phyloP scores from a whole-genome alignment of 1,140 invertebrate genomes.

The Rhopalosiphum maidis region DNA sequence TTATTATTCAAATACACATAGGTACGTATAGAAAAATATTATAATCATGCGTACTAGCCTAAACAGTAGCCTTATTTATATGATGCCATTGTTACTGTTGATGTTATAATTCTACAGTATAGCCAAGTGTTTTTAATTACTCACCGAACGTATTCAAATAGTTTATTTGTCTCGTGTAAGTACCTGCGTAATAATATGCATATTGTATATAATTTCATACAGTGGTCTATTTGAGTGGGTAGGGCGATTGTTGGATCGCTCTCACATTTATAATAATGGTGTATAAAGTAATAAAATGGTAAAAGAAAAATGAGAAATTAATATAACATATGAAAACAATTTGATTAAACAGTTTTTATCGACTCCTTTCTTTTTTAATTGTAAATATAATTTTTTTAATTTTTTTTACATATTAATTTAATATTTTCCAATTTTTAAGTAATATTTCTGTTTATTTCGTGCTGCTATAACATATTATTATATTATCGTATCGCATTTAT shows the following conservation, averaged over 20 bases:
- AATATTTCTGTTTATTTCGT: background rate
- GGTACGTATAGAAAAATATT: background rate
- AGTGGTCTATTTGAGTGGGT: background rate
- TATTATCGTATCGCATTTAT: background rate
- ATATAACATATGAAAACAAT: background rate
- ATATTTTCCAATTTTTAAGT: background rate
- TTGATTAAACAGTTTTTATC: background rate
- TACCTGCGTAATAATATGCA: background rate
- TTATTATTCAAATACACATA: background rate
- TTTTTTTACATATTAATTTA: background rate
- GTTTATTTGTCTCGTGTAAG: background rate
- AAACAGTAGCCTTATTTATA: constrained; percentile 1
- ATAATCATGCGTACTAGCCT: background rate
- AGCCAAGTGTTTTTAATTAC: background rate
- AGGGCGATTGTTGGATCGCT: background rate
- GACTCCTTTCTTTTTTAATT: background rate
- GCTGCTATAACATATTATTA: background rate
- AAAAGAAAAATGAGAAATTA: background rate
- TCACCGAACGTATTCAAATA: background rate
- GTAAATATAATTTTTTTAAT: background rate
- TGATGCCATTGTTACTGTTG: background rate
- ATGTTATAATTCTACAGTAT: background rate
- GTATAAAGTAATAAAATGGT: background rate
- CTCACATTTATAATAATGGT: background rate
- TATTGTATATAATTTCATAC: background rate